These are phyloP conservation scores for Caretta caretta DNA, from an alignment of 2,113 vertebrate genomes.

Conservation along the genomic window DNA sequence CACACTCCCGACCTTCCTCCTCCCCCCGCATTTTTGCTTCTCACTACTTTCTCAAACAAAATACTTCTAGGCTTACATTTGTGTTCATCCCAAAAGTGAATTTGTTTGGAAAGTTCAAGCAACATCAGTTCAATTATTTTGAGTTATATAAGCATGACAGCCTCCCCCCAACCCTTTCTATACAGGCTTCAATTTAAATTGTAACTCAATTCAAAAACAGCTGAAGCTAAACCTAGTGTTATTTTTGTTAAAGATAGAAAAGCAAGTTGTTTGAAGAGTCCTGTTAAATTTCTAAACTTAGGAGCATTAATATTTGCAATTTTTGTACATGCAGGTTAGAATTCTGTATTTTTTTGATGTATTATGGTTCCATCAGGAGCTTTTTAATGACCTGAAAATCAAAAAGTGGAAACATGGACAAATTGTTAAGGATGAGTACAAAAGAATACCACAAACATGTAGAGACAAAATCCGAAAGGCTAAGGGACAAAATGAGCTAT, in stretches of 20 bases:
- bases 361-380: background rate
- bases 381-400: background rate
- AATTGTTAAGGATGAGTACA: background rate
- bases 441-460: background rate
- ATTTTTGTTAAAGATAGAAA: background rate
- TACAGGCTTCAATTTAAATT: background rate
- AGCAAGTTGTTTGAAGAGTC: accelerated
- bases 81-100: background rate
- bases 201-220: background rate
- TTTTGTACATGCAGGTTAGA: background rate
- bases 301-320: background rate
- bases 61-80: background rate
- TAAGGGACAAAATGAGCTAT: background rate
- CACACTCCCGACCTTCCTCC: background rate
- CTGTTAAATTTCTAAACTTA: background rate
- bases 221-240: background rate
- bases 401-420: background rate
- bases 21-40: background rate
- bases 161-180: background rate
- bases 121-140: background rate
- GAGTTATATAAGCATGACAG: background rate
- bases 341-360: background rate
- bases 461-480: background rate
- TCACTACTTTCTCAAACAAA: background rate
- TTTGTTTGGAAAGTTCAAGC: background rate